phyloP scores from a whole-genome alignment of 2,113 vertebrate genomes.

The Aspiorhynchus laticeps region DNA sequence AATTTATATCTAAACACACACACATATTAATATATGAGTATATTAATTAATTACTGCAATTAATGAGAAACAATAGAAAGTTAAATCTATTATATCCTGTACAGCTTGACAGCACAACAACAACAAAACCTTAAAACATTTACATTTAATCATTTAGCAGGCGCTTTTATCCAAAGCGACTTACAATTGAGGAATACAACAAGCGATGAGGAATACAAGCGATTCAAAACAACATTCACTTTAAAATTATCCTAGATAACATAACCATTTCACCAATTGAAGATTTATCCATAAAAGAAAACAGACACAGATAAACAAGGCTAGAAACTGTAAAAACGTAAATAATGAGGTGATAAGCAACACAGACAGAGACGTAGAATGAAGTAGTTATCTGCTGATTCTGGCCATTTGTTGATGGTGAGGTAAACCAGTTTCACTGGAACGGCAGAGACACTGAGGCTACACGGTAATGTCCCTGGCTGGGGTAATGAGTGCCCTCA shows the following conservation, averaged over 20 bases:
- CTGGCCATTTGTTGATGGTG: conserved; percentile 17
- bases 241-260: neutral
- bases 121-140: too few relatives aligned
- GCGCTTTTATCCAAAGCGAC: neutral
- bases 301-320: neutral
- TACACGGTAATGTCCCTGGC: conserved; percentile 42
- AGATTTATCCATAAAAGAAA: neutral
- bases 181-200: neutral
- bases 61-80: neutral
- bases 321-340: neutral
- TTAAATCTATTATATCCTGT: neutral
- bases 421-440: conserved; percentile 34
- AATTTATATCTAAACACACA: too few relatives aligned
- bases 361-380: neutral
- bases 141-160: too few relatives aligned
- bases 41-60: neutral
- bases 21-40: too few relatives aligned
- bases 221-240: neutral
- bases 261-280: neutral
- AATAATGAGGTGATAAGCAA: neutral
- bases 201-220: too few relatives aligned
- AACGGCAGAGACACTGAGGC: conserved; percentile 30
- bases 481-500: conserved; percentile 57
- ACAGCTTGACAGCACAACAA: too few relatives aligned
- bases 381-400: conserved; percentile 14